Conservation (phyloP, 2,888 invertebrate genomes). For the Eilema depressum region DNA sequence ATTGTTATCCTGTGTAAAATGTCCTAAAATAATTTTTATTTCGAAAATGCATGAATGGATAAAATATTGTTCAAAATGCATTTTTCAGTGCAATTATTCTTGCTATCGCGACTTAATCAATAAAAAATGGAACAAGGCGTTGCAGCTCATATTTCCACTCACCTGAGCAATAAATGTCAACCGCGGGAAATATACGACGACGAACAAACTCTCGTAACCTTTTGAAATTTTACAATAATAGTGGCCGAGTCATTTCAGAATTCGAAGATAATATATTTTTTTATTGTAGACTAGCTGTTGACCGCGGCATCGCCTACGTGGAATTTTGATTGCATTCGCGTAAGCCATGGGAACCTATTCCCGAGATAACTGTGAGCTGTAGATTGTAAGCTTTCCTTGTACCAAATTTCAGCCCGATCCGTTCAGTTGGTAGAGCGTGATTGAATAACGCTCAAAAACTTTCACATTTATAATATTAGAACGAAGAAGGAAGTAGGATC, state of each 20-base stretch:
- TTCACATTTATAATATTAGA: too few relatives aligned
- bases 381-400: too few relatives aligned
- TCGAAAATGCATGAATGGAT: background rate
- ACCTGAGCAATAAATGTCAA: constrained; percentile 20
- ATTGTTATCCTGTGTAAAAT: too few relatives aligned
- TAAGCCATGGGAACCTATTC: too few relatives aligned
- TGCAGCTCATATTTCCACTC: constrained; percentile 16
- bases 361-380: too few relatives aligned
- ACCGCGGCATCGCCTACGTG: too few relatives aligned
- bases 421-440: too few relatives aligned
- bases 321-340: too few relatives aligned
- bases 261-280: background rate
- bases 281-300: background rate
- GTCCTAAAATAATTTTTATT: background rate
- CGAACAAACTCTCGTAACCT: constrained; percentile 2
- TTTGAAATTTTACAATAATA: background rate
- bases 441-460: too few relatives aligned
- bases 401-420: too few relatives aligned
- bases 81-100: background rate
- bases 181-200: constrained; percentile 6
- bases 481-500: too few relatives aligned
- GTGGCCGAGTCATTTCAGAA: background rate
- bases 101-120: constrained; percentile 6
- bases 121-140: constrained; percentile 1
- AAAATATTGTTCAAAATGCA: too few relatives aligned